Percentiles rank a stretch among this genome's conserved stretches.
Evolutionary conservation across 2,888 invertebrate species (phyloP).

Genomic region (Enchytraeus crypticus): DNA sequence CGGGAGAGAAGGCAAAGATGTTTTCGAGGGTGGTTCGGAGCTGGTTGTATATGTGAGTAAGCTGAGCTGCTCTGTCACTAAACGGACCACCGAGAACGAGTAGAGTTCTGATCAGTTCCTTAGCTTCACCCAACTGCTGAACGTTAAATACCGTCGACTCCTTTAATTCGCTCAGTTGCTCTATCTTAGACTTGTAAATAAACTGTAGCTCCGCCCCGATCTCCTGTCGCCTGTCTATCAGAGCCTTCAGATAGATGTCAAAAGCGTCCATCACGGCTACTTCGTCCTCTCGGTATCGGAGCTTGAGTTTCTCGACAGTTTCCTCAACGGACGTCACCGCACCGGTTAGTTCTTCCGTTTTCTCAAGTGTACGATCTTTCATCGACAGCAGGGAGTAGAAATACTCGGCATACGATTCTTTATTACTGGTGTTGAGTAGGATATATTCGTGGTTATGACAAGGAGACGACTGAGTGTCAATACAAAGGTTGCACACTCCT

Average conservation of each 20-base stretch:
- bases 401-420: not conserved
- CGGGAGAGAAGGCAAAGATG: no score
- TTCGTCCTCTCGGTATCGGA: not conserved
- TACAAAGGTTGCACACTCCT: not conserved
- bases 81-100: no score
- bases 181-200: not conserved
- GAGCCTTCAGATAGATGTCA: not conserved
- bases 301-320: not conserved
- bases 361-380: not conserved
- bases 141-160: not conserved
- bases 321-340: not conserved
- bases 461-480: not conserved
- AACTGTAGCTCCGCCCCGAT: not conserved
- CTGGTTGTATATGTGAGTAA: no score
- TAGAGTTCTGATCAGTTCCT: not conserved
- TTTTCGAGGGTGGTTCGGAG: no score
- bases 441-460: not conserved
- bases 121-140: not conserved
- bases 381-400: not conserved
- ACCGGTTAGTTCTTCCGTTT: not conserved
- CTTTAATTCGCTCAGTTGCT: not conserved
- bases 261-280: not conserved
- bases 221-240: not conserved
- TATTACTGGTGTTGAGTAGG: not conserved
- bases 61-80: no score